Base-by-base conservation (phyloP, 2,888 invertebrate genomes). In the Girardia tigrina region DNA sequence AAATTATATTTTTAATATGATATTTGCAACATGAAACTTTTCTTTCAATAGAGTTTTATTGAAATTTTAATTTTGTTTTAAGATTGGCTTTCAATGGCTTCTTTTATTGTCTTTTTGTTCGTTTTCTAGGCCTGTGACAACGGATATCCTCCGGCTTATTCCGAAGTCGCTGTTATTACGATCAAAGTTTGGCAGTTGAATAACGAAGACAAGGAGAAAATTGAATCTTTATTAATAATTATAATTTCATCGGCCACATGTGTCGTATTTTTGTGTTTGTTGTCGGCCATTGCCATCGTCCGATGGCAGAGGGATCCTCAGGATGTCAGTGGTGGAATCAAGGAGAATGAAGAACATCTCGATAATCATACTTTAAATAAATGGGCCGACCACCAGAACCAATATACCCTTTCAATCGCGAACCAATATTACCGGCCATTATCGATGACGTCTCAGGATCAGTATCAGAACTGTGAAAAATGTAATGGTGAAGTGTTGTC, bases 391-490 rank as follows among this genome's bases (percentile, higher is more conserved):
- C 56, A 56, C 23, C 56, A 56, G 23, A 56, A 56, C n/a, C 56
- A 56, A 56, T 56, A 56, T 16, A n/a, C 56, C 4, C n/a, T 56
- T 6, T 56, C 56, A 56, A 56, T 56, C n/a, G 56, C 56, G n/a
- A 56, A 56, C n/a, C 56, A 56, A 56, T 56, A 56, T 56, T 56
- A 56, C n/a, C 56, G 56, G 23, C 56, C 56, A 56, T n/a, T 56
- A 16, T 56, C 56, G n/a, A 16, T 56, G 20, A 56, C 56, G n/a
- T 56, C 56, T 56, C 56, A 56, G 56, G 56, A 56, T 56, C 56
- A 56, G n/a, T 56, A 6, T 6, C 56, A 56, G 23, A 56, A 56
- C n/a, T 56, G 56, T 56, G 56, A 56, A 4, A 56, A 56, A n/a
- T 56, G 56, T 56, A 56, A 56, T 56, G 56, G 56, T 20, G 56